These are phyloP conservation scores for Manis javanica DNA, from an alignment of 2,797 vertebrate species.

Conservation along the genomic window DNA sequence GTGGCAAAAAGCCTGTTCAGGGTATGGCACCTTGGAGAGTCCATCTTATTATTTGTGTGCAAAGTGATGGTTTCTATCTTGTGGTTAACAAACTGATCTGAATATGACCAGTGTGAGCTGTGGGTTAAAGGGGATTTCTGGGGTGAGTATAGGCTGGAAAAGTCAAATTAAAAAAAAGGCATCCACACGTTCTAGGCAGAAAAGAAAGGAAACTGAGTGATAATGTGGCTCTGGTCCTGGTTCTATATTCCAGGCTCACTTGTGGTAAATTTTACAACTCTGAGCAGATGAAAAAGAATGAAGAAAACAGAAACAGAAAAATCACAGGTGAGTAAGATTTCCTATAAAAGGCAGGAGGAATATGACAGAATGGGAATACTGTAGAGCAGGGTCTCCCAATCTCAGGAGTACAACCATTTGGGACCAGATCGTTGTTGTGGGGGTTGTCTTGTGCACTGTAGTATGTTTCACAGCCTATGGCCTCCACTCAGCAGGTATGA, in stretches of 20 bases:
- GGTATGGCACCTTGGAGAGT: neutral
- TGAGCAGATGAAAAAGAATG: neutral
- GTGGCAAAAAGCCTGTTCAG: neutral
- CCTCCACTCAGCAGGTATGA: neutral
- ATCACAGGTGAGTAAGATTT: neutral
- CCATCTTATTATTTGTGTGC: neutral
- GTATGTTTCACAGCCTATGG: neutral
- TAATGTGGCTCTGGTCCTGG: neutral
- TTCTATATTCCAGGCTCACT: neutral
- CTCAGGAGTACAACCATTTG: neutral
- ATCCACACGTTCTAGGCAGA: neutral
- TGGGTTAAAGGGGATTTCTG: neutral
- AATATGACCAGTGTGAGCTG: neutral
- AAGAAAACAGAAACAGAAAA: neutral
- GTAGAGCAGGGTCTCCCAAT: neutral
- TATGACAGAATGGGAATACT: neutral
- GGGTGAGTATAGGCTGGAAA: neutral
- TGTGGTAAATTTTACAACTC: neutral
- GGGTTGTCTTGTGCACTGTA: neutral
- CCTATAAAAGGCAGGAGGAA: neutral
- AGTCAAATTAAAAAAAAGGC: neutral
- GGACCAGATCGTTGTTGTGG: neutral
- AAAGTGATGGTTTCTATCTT: neutral
- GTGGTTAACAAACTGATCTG: neutral
- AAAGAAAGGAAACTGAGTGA: neutral